Base-by-base conservation (phyloP, 2,888 invertebrate species). In the Mythimna pallens region DNA sequence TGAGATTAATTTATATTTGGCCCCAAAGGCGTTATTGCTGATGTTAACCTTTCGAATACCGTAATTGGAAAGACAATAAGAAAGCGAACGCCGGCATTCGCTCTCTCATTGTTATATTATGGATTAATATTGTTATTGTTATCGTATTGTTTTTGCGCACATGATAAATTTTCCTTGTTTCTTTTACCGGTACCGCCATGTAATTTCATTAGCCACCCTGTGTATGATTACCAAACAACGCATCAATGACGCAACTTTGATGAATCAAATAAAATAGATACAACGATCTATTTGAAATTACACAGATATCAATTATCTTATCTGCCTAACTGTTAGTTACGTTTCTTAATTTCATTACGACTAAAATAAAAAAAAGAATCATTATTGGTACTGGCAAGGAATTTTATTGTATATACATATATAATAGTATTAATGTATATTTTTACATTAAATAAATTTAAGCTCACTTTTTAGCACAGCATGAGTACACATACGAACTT, bases 1-100 rank as follows among this genome's bases (percentile, higher is more conserved):
- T 54, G 47, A 54, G 36, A 47, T 78, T 78, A 14, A 70, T 63
- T 54, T 50, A 61, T 54, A 55, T 55, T 78, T n/a, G n/a, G 12
- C 30, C n/a, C n/a, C 52, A 63, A 36, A 30, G 47, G 5, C 58
- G 22, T 30, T 61, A 10, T 52, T 58, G 47, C 17, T 20, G 14
- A 1, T 70, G n/a, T n/a, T n/a, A n/a, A 25, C 25, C 25, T 25
- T 25, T 25, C 25, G 25, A 25, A 25, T 25, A 25, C 25, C 25
- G 2, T 25, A 25, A 25, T 25, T 25, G 2, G 25, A 25, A 25
- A 25, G 25, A 25, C 25, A 25, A 25, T 25, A 2, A 2, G 25
- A 25, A 25, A 25, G 25, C 25, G 25, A 25, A 25, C 25, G 25
- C 25, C 25, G 25, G 25, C 25, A 2, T 25, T 25, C 25, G 25